Evolutionary conservation across 2,797 vertebrate species (phyloP), one percentile per base, ranked within the genome.

Genomic region (Brachyalestes nurse): DNA sequence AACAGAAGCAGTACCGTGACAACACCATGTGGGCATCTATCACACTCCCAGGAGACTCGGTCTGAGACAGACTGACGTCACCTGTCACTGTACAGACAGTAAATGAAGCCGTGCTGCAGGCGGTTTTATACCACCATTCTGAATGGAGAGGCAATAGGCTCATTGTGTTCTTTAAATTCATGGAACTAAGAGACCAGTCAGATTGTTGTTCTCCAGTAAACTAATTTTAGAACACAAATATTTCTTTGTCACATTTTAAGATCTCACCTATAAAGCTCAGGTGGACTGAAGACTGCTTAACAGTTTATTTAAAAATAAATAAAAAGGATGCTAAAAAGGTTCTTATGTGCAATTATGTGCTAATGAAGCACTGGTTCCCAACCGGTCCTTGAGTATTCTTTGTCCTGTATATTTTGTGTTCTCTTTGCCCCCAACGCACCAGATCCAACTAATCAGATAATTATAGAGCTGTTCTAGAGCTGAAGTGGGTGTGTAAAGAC

Each of bases 1-100:
- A 66, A 72, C 66, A 76, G 75, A 83, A 82, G 81, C 84, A 83
- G 60, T 47, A 83, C 83, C 75, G 72, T 93, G 93, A 92, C 90
- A 92, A 90, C 90, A 87, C 88, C 92, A 91, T 91, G 92, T 91
- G 93, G 90, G 85, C 84, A 89, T 64, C 83, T 81, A 77, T 78
- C 40, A 5, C 38, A 82, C 5, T 92, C 91, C 89, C 89, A 74
- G 76, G 87, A 88, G 90, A 88, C 82, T 4, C 25, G 58, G 60
- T 58, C 47, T 53, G 21, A 77, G 64, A 6, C 74, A 75, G 69
- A 77, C 87, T 90, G 88, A 93, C 80, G 87, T 91, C 82, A 88
- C 85, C 78, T 86, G 81, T 88, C 88, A 91, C 83, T 89, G 53
- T 66, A 79, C 60, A 76, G 69, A 80, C 57, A 69, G 69, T 80